phyloP scores from a whole-genome alignment of 2,888 invertebrate genomes.

The Drosophila kambysellisi region DNA sequence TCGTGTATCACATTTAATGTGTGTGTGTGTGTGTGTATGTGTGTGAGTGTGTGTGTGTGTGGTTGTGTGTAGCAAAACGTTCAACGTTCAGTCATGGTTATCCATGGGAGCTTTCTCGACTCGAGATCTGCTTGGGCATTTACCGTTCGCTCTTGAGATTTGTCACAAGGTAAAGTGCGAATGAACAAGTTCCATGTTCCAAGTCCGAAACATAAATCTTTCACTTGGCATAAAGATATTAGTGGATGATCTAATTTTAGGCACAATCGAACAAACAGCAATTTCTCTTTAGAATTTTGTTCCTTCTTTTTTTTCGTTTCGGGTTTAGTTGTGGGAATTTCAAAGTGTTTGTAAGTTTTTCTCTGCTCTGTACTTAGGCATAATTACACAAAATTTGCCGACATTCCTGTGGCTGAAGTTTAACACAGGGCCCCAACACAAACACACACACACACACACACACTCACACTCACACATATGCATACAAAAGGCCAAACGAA shows the following conservation, averaged over 20 bases:
- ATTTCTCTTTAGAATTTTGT: constrained; percentile 7
- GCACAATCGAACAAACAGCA: constrained; percentile 19
- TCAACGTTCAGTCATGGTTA: constrained; percentile 22
- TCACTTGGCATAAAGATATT: constrained; percentile 38
- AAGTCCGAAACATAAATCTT: constrained; percentile 33
- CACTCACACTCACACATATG: neutral
- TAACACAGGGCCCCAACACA: constrained; percentile 22
- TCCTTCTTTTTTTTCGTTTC: constrained; percentile 7
- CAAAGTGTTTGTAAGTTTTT: constrained; percentile 5
- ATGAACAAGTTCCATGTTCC: constrained; percentile 30
- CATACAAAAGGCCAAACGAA: constrained; percentile 41
- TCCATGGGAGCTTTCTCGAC: constrained; percentile 13
- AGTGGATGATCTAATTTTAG: constrained; percentile 63
- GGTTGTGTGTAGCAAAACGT: constrained; percentile 21
- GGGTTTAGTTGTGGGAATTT: constrained; percentile 55
- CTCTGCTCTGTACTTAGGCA: constrained; percentile 40
- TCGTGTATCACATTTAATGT: constrained; percentile 61
- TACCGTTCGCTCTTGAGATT: constrained; percentile 34
- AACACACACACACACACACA: neutral
- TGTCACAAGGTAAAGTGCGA: constrained; percentile 54
- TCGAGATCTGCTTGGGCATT: constrained; percentile 20
- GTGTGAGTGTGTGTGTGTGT: constrained; percentile 12
- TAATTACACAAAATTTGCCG: constrained; percentile 59
- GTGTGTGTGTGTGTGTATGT: constrained; percentile 14
- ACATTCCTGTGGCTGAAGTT: constrained; percentile 55